Percentiles rank a stretch among this genome's conserved stretches.
Evolutionary conservation across 2,113 vertebrate genomes (phyloP).

Genomic region (Larimichthys polyactis): DNA sequence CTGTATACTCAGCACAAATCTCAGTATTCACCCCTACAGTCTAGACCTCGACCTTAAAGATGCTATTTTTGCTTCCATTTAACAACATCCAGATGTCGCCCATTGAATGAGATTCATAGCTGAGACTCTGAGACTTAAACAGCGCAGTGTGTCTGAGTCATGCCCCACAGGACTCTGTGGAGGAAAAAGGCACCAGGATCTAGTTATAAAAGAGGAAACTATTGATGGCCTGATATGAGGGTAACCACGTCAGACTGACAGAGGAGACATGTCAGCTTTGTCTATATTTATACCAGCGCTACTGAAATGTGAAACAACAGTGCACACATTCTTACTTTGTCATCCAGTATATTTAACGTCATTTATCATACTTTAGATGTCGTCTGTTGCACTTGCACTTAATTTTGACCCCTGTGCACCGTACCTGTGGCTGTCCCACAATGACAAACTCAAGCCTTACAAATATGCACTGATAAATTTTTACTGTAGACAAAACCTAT

Average conservation of each 20-base stretch:
- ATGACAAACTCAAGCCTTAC: not conserved
- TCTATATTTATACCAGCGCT: slow-evolving; percentile 8
- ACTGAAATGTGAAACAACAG: not conserved
- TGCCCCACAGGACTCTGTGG: slow-evolving; percentile 16
- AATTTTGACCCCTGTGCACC: not conserved
- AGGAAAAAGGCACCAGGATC: not conserved
- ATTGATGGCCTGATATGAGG: slow-evolving; percentile 21
- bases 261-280: not conserved
- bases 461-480: not conserved
- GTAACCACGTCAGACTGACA: not conserved
- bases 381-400: too few relatives aligned
- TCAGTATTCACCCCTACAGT: not conserved
- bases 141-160: slow-evolving; percentile 12
- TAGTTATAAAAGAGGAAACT: slow-evolving; percentile 8
- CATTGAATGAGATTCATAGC: slow-evolving; percentile 34
- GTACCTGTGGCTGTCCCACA: not conserved
- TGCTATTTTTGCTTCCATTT: slow-evolving; percentile 40
- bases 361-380: too few relatives aligned
- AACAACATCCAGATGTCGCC: slow-evolving; percentile 36
- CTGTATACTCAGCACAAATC: not conserved
- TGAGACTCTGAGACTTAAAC: slow-evolving; percentile 10
- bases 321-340: too few relatives aligned
- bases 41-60: slow-evolving; percentile 53
- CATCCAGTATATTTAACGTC: not conserved
- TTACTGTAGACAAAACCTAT: too few relatives aligned